These are phyloP conservation scores for Temnopleurus reevesii DNA, from an alignment of 53 echinoderm and acorn worm genomes.

Conservation along the genomic window DNA sequence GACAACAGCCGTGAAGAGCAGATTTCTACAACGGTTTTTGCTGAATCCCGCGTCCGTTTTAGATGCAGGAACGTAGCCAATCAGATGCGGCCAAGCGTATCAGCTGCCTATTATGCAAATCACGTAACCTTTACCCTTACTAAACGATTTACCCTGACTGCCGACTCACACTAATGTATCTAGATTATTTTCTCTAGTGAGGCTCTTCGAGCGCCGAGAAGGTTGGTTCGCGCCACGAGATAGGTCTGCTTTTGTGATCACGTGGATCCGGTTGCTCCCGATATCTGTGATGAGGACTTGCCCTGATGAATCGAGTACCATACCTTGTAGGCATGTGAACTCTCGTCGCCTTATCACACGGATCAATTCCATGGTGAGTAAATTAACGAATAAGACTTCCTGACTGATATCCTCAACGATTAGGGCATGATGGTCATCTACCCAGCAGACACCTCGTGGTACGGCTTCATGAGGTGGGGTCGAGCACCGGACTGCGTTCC, in stretches of 20 bases:
- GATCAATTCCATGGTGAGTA: neutral
- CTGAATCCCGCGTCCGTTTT: too few relatives aligned
- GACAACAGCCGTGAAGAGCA: too few relatives aligned
- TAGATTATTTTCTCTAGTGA: neutral
- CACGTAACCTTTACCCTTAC: too few relatives aligned
- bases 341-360: constrained; percentile 17
- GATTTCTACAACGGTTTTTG: too few relatives aligned
- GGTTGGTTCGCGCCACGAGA: neutral
- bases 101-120: too few relatives aligned
- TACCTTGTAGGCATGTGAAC: constrained; percentile 26
- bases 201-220: constrained; percentile 14
- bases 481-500: neutral
- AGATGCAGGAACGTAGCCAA: too few relatives aligned
- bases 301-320: constrained; percentile 12
- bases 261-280: constrained; percentile 10
- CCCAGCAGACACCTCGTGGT: constrained; percentile 47
- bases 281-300: constrained; percentile 37
- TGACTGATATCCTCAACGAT: constrained; percentile 45
- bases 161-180: neutral
- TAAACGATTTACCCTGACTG: neutral
- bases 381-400: constrained; percentile 32
- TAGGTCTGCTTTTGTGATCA: neutral
- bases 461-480: neutral
- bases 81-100: too few relatives aligned
- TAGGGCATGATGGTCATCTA: constrained; percentile 14